A percentile compares a stretch with the other conserved stretches of the same genome.
Evolutionary conservation across 1,140 invertebrate species (phyloP).

Genomic region (Drosophila nasuta): DNA sequence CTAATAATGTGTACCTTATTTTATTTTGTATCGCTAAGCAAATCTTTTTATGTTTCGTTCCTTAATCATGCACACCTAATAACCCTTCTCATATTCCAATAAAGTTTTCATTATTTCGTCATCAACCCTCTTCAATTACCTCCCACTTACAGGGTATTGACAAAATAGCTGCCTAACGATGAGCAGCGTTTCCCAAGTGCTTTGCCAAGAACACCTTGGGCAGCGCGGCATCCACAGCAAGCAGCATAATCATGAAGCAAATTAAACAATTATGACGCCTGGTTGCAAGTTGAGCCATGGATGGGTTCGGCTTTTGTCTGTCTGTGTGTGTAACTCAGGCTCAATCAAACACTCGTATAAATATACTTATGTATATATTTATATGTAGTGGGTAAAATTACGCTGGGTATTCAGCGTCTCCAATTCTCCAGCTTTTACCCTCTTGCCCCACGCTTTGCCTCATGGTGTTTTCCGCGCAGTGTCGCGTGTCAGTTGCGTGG

Average conservation of each 20-base stretch:
- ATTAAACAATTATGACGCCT: conserved; percentile 79
- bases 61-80: too few relatives aligned
- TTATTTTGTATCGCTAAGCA: too few relatives aligned
- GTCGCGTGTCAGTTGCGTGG: conserved; percentile 54
- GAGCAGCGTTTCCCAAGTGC: conserved; percentile 23
- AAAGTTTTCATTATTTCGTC: background rate
- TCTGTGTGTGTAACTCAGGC: conserved; percentile 60
- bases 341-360: conserved; percentile 52
- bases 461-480: background rate
- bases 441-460: background rate
- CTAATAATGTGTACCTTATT: too few relatives aligned
- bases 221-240: background rate
- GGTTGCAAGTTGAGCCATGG: conserved; percentile 8
- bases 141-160: conserved; percentile 9
- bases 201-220: conserved; percentile 27
- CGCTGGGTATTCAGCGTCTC: background rate
- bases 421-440: background rate
- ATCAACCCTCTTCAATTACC: background rate
- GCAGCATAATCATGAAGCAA: conserved; percentile 57
- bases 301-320: conserved; percentile 12
- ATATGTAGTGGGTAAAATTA: conserved; percentile 47
- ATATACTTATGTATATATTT: background rate
- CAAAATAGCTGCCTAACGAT: background rate
- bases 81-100: too few relatives aligned
- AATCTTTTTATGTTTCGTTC: too few relatives aligned